phyloP scores from a whole-genome alignment of 2,113 vertebrate species.

The Malaclemys terrapin region DNA sequence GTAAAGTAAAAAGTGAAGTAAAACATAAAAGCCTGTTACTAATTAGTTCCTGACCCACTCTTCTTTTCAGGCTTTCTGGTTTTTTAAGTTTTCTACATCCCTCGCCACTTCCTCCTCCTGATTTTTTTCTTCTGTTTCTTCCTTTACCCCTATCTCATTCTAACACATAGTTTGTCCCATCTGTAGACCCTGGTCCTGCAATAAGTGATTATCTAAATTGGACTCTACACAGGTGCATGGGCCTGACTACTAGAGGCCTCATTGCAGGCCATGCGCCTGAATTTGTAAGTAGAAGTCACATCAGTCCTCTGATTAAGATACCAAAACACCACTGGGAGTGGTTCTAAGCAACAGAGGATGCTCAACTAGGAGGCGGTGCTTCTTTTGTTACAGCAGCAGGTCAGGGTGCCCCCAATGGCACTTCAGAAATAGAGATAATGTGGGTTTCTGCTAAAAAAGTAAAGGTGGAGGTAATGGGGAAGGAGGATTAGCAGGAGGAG shows the following conservation, averaged over 20 bases:
- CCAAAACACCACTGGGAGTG: neutral
- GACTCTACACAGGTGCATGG: neutral
- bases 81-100: constrained; percentile 38
- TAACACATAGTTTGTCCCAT: neutral
- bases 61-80: constrained; percentile 32
- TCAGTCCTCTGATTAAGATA: neutral
- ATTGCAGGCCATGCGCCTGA: neutral
- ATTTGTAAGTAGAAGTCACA: neutral
- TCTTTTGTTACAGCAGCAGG: neutral
- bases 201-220: neutral
- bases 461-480: neutral
- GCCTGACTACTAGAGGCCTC: neutral
- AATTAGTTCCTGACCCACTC: constrained; percentile 5
- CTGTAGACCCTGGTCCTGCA: neutral
- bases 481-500: neutral
- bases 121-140: neutral
- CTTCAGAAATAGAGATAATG: neutral
- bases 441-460: accelerated
- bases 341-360: neutral
- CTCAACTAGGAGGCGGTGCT: neutral
- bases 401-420: neutral
- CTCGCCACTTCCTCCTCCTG: neutral
- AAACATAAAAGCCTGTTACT: constrained; percentile 60
- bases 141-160: constrained; percentile 9
- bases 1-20: constrained; percentile 1